These are phyloP conservation scores for Chloropsis cyanopogon DNA, from an alignment of 2,113 vertebrate species.

Conservation along the genomic window DNA sequence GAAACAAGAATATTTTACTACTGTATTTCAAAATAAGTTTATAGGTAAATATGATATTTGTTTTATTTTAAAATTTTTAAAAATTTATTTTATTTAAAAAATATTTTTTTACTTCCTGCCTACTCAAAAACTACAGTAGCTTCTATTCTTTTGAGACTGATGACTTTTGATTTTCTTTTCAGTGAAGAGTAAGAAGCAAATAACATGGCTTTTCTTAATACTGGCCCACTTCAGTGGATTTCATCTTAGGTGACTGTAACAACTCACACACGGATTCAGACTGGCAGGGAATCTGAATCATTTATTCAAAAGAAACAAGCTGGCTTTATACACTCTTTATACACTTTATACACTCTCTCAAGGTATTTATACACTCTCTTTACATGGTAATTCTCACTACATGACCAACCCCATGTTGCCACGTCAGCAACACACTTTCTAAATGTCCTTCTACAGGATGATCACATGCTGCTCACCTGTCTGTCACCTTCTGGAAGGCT, in stretches of 20 bases:
- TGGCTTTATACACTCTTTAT: too few species aligned
- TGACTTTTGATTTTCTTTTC: neutral
- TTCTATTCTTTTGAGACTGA: neutral
- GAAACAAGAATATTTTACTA: neutral
- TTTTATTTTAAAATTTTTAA: too few species aligned
- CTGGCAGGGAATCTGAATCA: too few species aligned
- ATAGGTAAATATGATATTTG: neutral
- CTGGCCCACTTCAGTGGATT: neutral
- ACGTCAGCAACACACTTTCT: neutral
- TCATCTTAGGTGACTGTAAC: neutral
- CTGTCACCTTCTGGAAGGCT: too few species aligned
- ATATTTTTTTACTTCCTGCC: too few species aligned
- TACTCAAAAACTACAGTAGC: neutral
- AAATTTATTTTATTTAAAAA: too few species aligned
- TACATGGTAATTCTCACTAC: neutral
- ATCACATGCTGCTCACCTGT: accelerated
- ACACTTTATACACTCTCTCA: too few species aligned
- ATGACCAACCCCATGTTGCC: neutral
- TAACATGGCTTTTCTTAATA: neutral
- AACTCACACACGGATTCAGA: neutral
- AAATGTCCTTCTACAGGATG: neutral
- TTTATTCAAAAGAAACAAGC: neutral
- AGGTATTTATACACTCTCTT: neutral
- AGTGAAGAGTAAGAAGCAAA: neutral
- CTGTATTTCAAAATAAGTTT: neutral